Evolutionary conservation across 2,888 invertebrate species (phyloP).

Genomic region (Xestoiulus laeticollis): DNA sequence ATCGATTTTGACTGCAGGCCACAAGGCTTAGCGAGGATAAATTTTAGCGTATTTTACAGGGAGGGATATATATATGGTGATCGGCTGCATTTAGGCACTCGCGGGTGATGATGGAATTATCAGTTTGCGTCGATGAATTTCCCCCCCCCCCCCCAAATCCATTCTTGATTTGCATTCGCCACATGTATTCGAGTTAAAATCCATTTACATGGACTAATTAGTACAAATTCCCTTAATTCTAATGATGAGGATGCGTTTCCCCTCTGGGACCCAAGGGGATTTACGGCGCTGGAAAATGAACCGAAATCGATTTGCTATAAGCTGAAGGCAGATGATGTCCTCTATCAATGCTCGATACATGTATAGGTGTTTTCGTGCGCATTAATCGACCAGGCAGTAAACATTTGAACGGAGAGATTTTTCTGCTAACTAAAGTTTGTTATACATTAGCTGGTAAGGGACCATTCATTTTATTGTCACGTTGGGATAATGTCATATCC

Average conservation of each 20-base stretch:
- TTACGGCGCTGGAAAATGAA: slow-evolving; percentile 24
- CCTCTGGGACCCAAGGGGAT: slow-evolving; percentile 23
- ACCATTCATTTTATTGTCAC: background rate
- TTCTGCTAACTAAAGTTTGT: background rate
- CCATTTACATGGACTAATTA: slow-evolving; percentile 34
- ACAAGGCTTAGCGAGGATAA: background rate
- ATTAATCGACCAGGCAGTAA: background rate
- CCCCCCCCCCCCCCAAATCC: slow-evolving; percentile 18
- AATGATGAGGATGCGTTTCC: background rate
- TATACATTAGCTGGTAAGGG: background rate
- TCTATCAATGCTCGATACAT: background rate
- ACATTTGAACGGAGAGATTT: background rate
- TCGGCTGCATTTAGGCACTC: background rate
- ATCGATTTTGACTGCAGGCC: background rate
- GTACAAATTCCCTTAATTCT: slow-evolving; percentile 34
- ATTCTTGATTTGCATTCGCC: slow-evolving; percentile 11
- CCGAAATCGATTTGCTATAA: slow-evolving; percentile 32
- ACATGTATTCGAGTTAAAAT: slow-evolving; percentile 28
- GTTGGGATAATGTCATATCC: slow-evolving; percentile 10
- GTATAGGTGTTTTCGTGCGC: background rate
- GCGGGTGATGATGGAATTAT: slow-evolving; percentile 12
- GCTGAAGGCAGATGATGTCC: slow-evolving; percentile 34
- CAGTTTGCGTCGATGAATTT: slow-evolving; percentile 33
- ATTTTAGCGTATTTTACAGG: background rate
- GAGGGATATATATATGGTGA: background rate